Percentiles rank a stretch among this genome's conserved stretches.
These are phyloP conservation scores for Tenualosa ilisha DNA, from an alignment of 2,797 vertebrate genomes.

Conservation along the genomic window DNA sequence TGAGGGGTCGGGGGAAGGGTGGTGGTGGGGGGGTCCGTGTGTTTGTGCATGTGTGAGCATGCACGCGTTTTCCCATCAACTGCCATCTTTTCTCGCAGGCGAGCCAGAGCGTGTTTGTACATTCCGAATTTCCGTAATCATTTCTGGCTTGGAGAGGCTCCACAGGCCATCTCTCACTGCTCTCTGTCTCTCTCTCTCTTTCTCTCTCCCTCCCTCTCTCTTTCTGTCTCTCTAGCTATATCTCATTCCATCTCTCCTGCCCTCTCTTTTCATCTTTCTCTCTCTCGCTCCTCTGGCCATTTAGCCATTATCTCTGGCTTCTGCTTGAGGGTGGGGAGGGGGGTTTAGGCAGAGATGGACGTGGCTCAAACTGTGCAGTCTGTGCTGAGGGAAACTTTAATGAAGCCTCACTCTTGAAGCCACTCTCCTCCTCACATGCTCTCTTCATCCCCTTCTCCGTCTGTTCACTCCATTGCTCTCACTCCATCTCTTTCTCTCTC, in stretches of 20 bases:
- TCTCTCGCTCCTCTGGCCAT: conserved; percentile 32
- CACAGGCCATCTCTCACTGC: conserved; percentile 19
- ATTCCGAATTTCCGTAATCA: conserved; percentile 14
- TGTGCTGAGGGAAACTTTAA: conserved; percentile 28
- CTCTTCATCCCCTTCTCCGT: background rate
- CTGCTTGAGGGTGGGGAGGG: background rate
- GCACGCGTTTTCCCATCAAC: background rate
- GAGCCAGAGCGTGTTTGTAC: conserved; percentile 10
- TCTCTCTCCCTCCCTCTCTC: background rate
- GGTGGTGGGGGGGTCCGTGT: background rate
- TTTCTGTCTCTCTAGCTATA: conserved; percentile 35
- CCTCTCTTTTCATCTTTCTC: background rate
- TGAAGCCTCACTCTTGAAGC: conserved; percentile 15
- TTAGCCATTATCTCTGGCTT: conserved; percentile 27
- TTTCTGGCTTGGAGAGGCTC: conserved; percentile 10
- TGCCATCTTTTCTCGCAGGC: background rate
- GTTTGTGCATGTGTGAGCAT: background rate
- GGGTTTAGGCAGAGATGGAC: conserved; percentile 30
- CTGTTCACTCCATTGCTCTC: background rate
- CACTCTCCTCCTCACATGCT: background rate
- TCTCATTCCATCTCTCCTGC: background rate
- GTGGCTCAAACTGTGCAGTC: conserved; percentile 13
- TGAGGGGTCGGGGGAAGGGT: too few relatives aligned
- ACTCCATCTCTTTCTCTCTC: background rate
- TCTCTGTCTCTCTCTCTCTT: background rate